phyloP scores from a whole-genome alignment of 2,113 vertebrate species.

The Trinectes maculatus region DNA sequence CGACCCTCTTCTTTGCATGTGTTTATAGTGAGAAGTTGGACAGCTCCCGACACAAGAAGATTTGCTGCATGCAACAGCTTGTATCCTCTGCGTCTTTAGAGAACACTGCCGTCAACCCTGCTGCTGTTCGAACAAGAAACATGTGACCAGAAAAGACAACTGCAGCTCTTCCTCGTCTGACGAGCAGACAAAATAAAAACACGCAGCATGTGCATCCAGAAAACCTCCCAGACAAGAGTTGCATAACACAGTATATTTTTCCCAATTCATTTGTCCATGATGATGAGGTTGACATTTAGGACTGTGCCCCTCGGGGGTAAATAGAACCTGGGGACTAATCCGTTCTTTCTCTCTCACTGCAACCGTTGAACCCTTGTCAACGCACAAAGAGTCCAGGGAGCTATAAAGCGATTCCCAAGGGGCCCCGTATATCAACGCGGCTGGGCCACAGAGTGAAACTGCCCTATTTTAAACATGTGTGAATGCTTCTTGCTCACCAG shows the following conservation, averaged over 20 bases:
- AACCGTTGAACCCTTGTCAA: constrained; percentile 58
- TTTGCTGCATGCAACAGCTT: constrained; percentile 46
- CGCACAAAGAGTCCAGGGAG: constrained; percentile 63
- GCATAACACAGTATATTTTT: constrained; percentile 33
- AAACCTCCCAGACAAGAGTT: constrained; percentile 41
- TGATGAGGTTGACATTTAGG: constrained; percentile 72
- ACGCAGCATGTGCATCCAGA: background rate
- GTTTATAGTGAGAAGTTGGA: background rate
- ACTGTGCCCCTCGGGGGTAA: constrained; percentile 33
- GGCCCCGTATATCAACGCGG: constrained; percentile 55
- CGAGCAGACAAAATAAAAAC: constrained; percentile 6
- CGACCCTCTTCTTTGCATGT: background rate
- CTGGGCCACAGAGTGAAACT: constrained; percentile 45
- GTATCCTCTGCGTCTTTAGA: constrained; percentile 2
- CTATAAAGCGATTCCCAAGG: constrained; percentile 60
- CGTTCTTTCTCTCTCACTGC: constrained; percentile 58
- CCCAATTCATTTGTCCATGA: constrained; percentile 38
- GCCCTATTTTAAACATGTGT: constrained; percentile 66
- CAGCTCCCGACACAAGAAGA: constrained; percentile 6
- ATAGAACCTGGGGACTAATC: constrained; percentile 45
- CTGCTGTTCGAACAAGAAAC: background rate
- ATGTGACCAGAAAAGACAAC: background rate
- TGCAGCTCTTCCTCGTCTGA: background rate
- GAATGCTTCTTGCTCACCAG: constrained; percentile 66
- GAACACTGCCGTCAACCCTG: constrained; percentile 4